Evolutionary conservation across 2,888 invertebrate genomes (phyloP), one percentile per base, ranked within the genome.

Genomic region (Apotomis betuletana): DNA sequence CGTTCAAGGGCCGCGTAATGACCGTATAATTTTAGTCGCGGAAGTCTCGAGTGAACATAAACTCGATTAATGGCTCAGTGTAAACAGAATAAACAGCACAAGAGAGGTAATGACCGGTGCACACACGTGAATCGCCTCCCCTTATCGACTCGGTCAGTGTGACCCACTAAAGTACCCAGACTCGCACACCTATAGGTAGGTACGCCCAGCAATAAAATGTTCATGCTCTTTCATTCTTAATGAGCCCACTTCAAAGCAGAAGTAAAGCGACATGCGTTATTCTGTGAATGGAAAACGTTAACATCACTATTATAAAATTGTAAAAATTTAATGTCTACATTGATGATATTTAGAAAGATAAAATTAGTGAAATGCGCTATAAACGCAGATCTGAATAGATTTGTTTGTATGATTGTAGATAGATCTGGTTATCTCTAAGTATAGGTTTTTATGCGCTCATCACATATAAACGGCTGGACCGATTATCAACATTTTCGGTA

Each of bases 81-180:
- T 84, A 84, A 83, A 85, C 85, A 85, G 81, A 83, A 83, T 83
- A 83, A 83, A 83, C 79, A 80, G 83, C 77, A 80, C 79, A 81
- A 72, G 78, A 79, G 78, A 79, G 78, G 80, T 85, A 83, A 85
- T 82, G 78, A 77, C 78, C 77, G 80, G 77, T 76, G 79, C 78
- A 79, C 78, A 84, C 80, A 82, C 79, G 82, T 84, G 81, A 81
- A 81, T 81, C 76, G 81, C 84, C 83, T 81, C 84, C 83, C 84
- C 82, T 85, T 87, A 87, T 87, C 87, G 86, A 86, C 85, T 84
- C 83, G 82, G 82, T 79, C 84, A 82, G 77, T 81, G 81, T 86
- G 88, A 88, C 87, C 87, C 81, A 88, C 82, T 89, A 88, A 86
- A 83, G 80, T 82, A 83, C 41, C 58, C 62, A 70, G 51, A 59